Conservation (phyloP, 2,113 vertebrate genomes). For the Odontesthes bonariensis region DNA sequence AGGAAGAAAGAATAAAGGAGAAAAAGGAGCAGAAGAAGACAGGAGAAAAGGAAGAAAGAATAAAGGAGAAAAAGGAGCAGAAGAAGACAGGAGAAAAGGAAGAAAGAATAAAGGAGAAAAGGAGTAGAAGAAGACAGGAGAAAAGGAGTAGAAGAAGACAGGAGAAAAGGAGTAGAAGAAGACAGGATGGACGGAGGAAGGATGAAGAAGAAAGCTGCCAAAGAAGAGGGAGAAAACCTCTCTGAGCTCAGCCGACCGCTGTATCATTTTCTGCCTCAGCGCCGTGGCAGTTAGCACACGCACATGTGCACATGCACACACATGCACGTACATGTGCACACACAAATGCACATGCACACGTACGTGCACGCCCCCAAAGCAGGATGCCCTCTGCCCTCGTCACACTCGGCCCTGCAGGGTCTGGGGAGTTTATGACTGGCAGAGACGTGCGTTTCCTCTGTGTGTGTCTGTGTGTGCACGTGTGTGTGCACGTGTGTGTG, state of each 20-base stretch:
- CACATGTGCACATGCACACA: conserved; percentile 7
- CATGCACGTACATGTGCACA: conserved; percentile 20
- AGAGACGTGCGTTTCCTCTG: conserved; percentile 10
- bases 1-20: no score
- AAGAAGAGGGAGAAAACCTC: conserved; percentile 50
- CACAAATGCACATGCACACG: background rate
- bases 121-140: no score
- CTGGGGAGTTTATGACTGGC: conserved; percentile 49
- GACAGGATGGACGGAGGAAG: conserved; percentile 2
- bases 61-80: background rate
- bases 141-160: no score
- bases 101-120: background rate
- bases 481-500: conserved; percentile 24
- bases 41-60: background rate
- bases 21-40: no score
- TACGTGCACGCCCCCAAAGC: background rate
- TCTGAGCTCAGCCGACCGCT: conserved; percentile 58
- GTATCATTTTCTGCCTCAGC: conserved; percentile 74
- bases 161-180: background rate
- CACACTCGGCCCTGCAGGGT: conserved; percentile 48
- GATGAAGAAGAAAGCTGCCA: conserved; percentile 9
- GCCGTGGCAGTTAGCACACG: conserved; percentile 53
- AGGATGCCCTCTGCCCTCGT: conserved; percentile 37
- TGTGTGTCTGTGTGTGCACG: conserved; percentile 7
- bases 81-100: background rate